phyloP scores from a whole-genome alignment of 1,140 invertebrate genomes.

The Copidosoma floridanum region DNA sequence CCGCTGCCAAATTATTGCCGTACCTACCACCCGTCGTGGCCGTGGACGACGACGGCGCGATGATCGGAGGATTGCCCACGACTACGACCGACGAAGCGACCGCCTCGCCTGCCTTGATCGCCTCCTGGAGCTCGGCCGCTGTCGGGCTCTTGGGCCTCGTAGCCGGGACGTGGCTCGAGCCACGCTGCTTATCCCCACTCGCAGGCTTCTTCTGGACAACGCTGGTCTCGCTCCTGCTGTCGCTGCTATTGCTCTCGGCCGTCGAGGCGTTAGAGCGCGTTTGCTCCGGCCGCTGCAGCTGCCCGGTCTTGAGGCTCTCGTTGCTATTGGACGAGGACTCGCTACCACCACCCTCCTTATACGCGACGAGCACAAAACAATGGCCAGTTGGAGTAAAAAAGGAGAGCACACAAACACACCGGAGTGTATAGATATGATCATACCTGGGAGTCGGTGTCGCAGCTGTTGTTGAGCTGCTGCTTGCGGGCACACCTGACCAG shows the following conservation, averaged over 20 bases:
- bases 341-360: slow-evolving; percentile 53
- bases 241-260: slow-evolving; percentile 54
- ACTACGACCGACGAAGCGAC: not conserved
- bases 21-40: not conserved
- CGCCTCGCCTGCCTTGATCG: not conserved
- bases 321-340: slow-evolving; percentile 56
- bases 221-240: slow-evolving; percentile 43
- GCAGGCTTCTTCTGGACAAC: slow-evolving; percentile 35
- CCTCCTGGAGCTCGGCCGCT: not conserved
- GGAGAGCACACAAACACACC: no score
- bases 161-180: no score
- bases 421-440: no score
- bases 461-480: slow-evolving; percentile 47
- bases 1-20: no score
- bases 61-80: not conserved
- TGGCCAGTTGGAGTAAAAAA: not conserved
- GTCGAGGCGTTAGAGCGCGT: slow-evolving; percentile 51
- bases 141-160: slow-evolving; percentile 10
- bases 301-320: slow-evolving; percentile 51
- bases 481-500: slow-evolving; percentile 43
- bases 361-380: no score
- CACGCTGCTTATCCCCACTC: not conserved
- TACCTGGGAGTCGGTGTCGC: slow-evolving; percentile 69
- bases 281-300: slow-evolving; percentile 50
- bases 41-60: not conserved